Base-by-base conservation (phyloP, 1,140 invertebrate genomes). In the Drusus annulatus region DNA sequence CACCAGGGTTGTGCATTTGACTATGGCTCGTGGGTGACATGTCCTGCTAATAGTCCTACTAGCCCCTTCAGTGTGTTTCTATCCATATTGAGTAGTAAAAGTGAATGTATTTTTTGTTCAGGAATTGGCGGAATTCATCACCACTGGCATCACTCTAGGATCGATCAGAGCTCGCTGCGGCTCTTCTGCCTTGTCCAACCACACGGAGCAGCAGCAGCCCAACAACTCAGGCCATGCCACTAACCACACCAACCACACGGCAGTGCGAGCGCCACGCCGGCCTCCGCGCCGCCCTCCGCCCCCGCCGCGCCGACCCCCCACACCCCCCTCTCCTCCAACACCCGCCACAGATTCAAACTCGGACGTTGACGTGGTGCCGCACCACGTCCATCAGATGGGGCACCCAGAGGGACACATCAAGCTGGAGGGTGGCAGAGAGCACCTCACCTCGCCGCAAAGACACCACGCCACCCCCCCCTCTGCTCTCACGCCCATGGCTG, bases 91-190 rank as follows among this genome's bases (percentile, higher is more conserved):
- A 36, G 31, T 36, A 36, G 31, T 36, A 7, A 36, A 36, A 36
- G 3, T 36, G 36, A 45, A 45, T 54, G 23, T 28, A 54, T 58
- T 75, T 74, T 58, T 71, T 52, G 87, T 88, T 36, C 68, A 90
- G 89, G 88, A 86, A 80, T 86, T 89, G 82, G 87, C 88, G 78
- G 89, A 89, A 84, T 83, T 90, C 15, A 86, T 87, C 68, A 88
- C 87, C 71, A 80, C 85, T 51, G 88, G 89, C 25, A 88, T 90
- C 74, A 87, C 88, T 28, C 80, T 89, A 63, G 88, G 88, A 7
- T 83, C 80, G 2, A 65, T 83, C 8, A 68, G 73, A 31, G 80
- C 69, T 7, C 82, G 82, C 50, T 79, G 54, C 31, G 82, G 82
- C 10, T 58, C 63, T 4, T 60, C 23, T 3, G 36, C 31, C 16